Conservation (phyloP, 2,113 vertebrate species). For the Colistium nudipinnis region DNA sequence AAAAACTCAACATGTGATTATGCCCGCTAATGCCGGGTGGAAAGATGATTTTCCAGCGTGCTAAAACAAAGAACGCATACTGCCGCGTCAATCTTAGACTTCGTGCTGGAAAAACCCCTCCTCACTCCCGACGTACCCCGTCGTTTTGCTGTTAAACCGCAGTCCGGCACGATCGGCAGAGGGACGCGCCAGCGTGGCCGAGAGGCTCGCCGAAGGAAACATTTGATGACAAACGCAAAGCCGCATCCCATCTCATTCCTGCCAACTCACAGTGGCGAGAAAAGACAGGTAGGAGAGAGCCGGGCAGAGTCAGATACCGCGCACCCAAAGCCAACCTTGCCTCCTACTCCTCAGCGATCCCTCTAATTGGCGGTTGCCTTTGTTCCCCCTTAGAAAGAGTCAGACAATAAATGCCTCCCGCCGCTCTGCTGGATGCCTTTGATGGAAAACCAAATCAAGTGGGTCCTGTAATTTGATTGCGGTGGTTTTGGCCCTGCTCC, state of each 20-base stretch:
- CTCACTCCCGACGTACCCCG: slow-evolving; percentile 60
- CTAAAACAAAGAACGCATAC: slow-evolving; percentile 2
- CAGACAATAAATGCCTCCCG: slow-evolving; percentile 66
- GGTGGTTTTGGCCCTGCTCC: slow-evolving; percentile 42
- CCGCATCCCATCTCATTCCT: slow-evolving; percentile 45
- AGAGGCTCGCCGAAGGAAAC: slow-evolving; percentile 65
- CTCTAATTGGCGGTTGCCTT: slow-evolving; percentile 75
- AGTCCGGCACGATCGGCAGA: slow-evolving; percentile 65
- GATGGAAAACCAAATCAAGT: slow-evolving; percentile 63
- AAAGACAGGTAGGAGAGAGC: slow-evolving; percentile 33
- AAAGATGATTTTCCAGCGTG: background rate
- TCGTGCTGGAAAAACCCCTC: slow-evolving; percentile 48
- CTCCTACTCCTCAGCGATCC: slow-evolving; percentile 53
- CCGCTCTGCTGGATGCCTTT: slow-evolving; percentile 63
- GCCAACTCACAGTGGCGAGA: slow-evolving; percentile 54
- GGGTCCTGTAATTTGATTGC: slow-evolving; percentile 62
- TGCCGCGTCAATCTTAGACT: slow-evolving; percentile 40
- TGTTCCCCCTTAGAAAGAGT: slow-evolving; percentile 66
- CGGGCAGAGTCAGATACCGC: slow-evolving; percentile 40
- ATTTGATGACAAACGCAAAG: slow-evolving; percentile 66
- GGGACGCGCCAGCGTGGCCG: slow-evolving; percentile 50
- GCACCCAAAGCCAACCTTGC: slow-evolving; percentile 56
- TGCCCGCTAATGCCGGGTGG: background rate
- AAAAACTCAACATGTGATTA: background rate
- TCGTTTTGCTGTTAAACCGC: slow-evolving; percentile 56